phyloP scores from a whole-genome alignment of 2,888 invertebrate species.

The Megastigmus dorsalis region DNA sequence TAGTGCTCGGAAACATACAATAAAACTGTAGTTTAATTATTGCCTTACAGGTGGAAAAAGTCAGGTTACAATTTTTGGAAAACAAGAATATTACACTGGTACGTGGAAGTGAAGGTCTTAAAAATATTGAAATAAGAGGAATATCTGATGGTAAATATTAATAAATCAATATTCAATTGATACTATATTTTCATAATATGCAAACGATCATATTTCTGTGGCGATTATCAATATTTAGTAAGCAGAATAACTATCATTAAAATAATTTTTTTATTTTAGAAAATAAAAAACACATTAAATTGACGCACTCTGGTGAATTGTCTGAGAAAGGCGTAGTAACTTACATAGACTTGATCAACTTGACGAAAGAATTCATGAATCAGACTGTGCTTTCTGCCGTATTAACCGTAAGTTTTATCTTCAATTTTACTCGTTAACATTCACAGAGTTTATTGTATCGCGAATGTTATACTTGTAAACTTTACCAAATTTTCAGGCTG shows the following conservation, averaged over 20 bases:
- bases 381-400: background rate
- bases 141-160: constrained; percentile 26
- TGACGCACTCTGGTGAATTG: background rate
- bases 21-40: too few relatives aligned
- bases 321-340: background rate
- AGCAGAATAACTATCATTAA: background rate
- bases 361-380: background rate
- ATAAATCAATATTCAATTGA: constrained; percentile 46
- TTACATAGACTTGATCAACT: background rate
- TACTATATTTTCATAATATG: background rate
- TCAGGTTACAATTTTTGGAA: too few relatives aligned
- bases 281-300: constrained; percentile 21
- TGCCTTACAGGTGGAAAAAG: background rate
- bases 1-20: too few relatives aligned
- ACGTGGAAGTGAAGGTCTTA: background rate
- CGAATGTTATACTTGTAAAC: background rate
- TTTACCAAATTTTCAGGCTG: constrained; percentile 3
- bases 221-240: too few relatives aligned
- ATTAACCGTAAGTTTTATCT: constrained; percentile 1
- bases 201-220: background rate
- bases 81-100: background rate
- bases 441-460: too few relatives aligned
- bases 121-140: background rate
- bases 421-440: too few relatives aligned
- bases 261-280: background rate